Evolutionary conservation across 2,797 vertebrate species (phyloP).

Genomic region (Selene dorsalis): DNA sequence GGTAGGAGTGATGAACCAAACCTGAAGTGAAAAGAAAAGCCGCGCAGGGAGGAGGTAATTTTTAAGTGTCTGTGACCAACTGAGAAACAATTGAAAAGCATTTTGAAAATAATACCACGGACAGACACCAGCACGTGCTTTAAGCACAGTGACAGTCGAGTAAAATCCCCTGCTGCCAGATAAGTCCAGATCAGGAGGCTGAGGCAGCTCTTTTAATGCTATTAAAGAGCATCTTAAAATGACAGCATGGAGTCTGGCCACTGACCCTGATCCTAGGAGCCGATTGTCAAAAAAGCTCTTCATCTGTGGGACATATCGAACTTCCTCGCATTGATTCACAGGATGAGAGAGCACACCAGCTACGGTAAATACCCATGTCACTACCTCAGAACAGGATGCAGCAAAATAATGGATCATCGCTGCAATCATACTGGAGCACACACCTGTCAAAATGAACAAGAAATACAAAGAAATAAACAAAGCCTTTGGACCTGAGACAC

Average conservation of each 20-base stretch:
- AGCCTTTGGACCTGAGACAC: conserved; percentile 23
- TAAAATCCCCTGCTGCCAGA: conserved; percentile 77
- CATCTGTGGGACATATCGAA: conserved; percentile 52
- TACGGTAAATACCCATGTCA: conserved; percentile 52
- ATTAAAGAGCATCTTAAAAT: conserved; percentile 79
- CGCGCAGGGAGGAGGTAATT: background rate
- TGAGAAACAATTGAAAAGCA: conserved; percentile 20
- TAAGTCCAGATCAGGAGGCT: conserved; percentile 79
- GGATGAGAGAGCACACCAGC: conserved; percentile 18
- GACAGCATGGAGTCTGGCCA: conserved; percentile 64
- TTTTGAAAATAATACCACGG: conserved; percentile 34
- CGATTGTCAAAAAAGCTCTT: conserved; percentile 57
- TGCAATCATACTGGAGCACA: conserved; percentile 42
- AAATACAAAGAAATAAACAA: conserved; percentile 49
- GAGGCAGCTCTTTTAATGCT: conserved; percentile 76
- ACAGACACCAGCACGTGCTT: conserved; percentile 52
- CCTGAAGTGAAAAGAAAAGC: conserved; percentile 1
- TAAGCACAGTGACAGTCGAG: conserved; percentile 55
- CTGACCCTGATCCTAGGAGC: conserved; percentile 67
- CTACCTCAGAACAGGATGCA: conserved; percentile 27
- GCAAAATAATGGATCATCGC: conserved; percentile 29
- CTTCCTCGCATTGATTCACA: conserved; percentile 35
- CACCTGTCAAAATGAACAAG: conserved; percentile 54
- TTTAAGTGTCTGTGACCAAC: conserved; percentile 21
- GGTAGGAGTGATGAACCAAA: background rate